Evolutionary conservation across 2,113 vertebrate species (phyloP), one percentile per base, ranked within the genome.

Genomic region (Progne subis): DNA sequence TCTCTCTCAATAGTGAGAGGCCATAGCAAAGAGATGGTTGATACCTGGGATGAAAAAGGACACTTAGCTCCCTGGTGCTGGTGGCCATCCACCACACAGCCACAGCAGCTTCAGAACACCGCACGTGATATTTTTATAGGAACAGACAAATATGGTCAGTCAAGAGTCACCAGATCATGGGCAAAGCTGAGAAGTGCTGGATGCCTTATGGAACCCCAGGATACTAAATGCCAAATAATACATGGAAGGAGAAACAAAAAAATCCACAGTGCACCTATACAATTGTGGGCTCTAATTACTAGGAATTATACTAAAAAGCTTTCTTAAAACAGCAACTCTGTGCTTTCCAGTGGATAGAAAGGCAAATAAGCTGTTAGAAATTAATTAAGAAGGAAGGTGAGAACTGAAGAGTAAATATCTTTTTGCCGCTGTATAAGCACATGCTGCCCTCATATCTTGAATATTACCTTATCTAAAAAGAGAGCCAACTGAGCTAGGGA

Each of bases 21-120:
- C 28, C 63, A 20, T 3, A 37, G 18, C 25, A n/a, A 44, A 69
- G 67, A 49, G 68, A 6, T 1, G 0, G 21, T 25, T 74, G 59
- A 46, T 72, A 24, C 6, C 28, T 90, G 57, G 37, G 57, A 17
- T 41, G 24, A 75, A 44, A 43, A 85, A 2, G 31, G 65, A 34
- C 7, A 21, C 6, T 19, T 17, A 34, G 20, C n/a, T 84, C 5
- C 47, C 3, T 0, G 0, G 11, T 59, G 55, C 25, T 44, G 3
- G 34, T 21, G 34, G 14, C 63, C 43, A 50, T 47, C 41, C 41
- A 49, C 34, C 18, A 17, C 19, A 24, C 18, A 25, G 18, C 61
- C 24, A 23, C 29, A 34, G 4, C 17, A 64, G 46, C 44, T 71
- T 68, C 0, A 2, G 71, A 89, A 32, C 26, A 29, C 32, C 23